Conservation (phyloP, 1,140 invertebrate genomes). For the Cherax destructor region DNA sequence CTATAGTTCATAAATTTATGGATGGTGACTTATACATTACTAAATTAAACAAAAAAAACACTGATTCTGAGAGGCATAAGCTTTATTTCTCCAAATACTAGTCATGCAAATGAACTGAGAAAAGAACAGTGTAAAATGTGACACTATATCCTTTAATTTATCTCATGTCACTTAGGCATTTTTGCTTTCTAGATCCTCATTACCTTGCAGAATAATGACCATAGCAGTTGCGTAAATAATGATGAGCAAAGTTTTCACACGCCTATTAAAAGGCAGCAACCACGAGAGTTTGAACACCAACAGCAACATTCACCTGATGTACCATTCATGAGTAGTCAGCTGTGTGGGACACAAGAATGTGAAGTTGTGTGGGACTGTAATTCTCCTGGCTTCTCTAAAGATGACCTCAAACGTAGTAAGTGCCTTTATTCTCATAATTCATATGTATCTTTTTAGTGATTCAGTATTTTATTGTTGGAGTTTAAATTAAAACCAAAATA, state of each 20-base stretch:
- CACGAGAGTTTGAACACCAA: not conserved
- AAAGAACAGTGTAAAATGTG: too few species aligned
- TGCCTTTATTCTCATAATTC: not conserved
- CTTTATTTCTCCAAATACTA: too few species aligned
- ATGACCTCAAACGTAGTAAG: constrained; percentile 56
- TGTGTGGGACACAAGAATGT: constrained; percentile 50
- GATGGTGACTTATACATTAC: too few species aligned
- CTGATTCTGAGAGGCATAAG: too few species aligned
- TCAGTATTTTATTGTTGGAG: not conserved
- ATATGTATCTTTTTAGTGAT: not conserved
- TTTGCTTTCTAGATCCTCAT: not conserved
- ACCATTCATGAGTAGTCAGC: constrained; percentile 50
- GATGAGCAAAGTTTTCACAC: not conserved
- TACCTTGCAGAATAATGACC: not conserved
- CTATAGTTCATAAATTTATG: too few species aligned
- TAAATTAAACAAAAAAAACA: too few species aligned
- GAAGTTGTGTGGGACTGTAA: constrained; percentile 59
- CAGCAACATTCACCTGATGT: constrained; percentile 48
- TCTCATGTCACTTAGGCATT: too few species aligned
- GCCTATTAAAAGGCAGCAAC: constrained; percentile 11
- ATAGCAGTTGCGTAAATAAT: not conserved
- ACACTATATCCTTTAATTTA: too few species aligned
- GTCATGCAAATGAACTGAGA: too few species aligned
- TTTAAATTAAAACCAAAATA: too few species aligned
- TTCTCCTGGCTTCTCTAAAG: constrained; percentile 51